These are phyloP conservation scores for Oryctes rhinoceros DNA, from an alignment of 1,140 invertebrate species.

Conservation along the genomic window DNA sequence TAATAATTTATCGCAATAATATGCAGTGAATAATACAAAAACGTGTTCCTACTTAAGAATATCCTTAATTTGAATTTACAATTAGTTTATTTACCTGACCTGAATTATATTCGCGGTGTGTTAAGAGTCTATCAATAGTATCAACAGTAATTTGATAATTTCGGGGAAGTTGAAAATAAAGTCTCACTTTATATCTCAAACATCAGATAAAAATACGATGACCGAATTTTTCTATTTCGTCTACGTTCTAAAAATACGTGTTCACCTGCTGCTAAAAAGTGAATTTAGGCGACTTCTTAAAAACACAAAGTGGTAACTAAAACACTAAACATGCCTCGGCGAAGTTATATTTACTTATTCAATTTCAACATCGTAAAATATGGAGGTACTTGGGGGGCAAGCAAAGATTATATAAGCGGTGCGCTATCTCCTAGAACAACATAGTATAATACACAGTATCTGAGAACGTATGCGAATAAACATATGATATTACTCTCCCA, in stretches of 20 bases:
- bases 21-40: too few relatives aligned
- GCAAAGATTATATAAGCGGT: neutral
- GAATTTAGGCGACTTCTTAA: neutral
- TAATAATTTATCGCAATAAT: too few relatives aligned
- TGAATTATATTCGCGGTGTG: slow-evolving; percentile 15
- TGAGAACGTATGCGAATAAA: slow-evolving; percentile 25
- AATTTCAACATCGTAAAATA: neutral
- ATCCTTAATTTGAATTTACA: neutral
- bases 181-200: neutral
- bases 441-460: neutral
- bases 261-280: slow-evolving; percentile 32
- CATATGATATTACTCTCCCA: neutral
- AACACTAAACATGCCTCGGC: neutral
- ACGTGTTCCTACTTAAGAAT: neutral
- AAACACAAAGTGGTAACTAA: neutral
- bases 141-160: slow-evolving; percentile 28
- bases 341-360: neutral
- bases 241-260: slow-evolving; percentile 21
- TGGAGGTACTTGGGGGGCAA: neutral
- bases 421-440: neutral
- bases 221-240: slow-evolving; percentile 30
- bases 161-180: slow-evolving; percentile 30
- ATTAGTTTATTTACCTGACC: slow-evolving; percentile 27
- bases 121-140: slow-evolving; percentile 28
- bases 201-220: slow-evolving; percentile 31